These are phyloP conservation scores for Drosophila dives DNA, from an alignment of 2,888 invertebrate genomes.

Conservation along the genomic window DNA sequence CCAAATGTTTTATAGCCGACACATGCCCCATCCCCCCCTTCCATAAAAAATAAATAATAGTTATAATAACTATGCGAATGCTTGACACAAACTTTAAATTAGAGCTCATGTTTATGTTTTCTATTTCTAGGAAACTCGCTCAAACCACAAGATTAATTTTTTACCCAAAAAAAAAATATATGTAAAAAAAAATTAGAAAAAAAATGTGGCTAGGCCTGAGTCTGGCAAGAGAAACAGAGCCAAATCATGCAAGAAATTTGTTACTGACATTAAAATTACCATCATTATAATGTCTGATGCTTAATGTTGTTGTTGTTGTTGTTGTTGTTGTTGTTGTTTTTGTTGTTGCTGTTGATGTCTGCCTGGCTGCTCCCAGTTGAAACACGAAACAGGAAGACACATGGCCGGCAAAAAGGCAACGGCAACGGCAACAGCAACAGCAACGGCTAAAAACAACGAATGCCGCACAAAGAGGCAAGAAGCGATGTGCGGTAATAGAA, in stretches of 20 bases:
- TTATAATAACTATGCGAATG: slow-evolving; percentile 35
- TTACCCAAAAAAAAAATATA: slow-evolving; percentile 36
- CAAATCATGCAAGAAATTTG: slow-evolving; percentile 81
- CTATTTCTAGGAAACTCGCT: slow-evolving; percentile 70
- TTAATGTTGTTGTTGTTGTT: neutral
- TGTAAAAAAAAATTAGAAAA: neutral
- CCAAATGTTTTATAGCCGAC: slow-evolving; percentile 71
- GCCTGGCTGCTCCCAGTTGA: slow-evolving; percentile 12
- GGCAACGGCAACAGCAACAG: neutral
- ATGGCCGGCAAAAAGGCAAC: slow-evolving; percentile 43
- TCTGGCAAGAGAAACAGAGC: slow-evolving; percentile 11
- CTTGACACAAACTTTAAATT: slow-evolving; percentile 51
- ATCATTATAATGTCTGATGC: slow-evolving; percentile 73
- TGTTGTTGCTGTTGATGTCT: slow-evolving; percentile 1
- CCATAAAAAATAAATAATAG: slow-evolving; percentile 2
- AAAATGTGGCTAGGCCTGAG: slow-evolving; percentile 10
- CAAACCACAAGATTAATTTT: slow-evolving; percentile 66
- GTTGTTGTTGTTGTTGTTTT: neutral
- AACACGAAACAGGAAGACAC: slow-evolving; percentile 66
- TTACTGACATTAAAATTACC: slow-evolving; percentile 81
- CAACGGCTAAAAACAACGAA: slow-evolving; percentile 31
- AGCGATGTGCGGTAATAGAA: slow-evolving; percentile 76
- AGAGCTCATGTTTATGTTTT: slow-evolving; percentile 46
- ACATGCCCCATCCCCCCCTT: neutral
- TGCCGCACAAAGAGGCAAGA: slow-evolving; percentile 39